Base-by-base conservation (phyloP, 2,797 vertebrate species). In the Gymnothorax reevesii region DNA sequence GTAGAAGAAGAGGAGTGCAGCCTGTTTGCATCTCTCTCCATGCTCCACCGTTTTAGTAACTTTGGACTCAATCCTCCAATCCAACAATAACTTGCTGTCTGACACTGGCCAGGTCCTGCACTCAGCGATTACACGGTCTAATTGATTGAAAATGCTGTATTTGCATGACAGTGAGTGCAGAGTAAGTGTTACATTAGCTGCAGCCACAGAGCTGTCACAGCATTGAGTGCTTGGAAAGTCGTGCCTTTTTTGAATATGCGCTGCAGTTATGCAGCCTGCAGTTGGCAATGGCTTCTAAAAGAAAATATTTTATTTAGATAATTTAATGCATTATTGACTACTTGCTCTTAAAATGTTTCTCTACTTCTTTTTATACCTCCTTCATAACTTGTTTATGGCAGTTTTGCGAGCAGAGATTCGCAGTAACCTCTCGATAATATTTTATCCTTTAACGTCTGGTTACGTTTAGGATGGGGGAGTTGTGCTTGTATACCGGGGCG, bases 1-100 rank as follows among this genome's bases (percentile, higher is more conserved):
- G 97, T 90, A 4, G 52, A 10, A 20, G 75, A 20, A 60, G 33
- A 4, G n/a, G 7, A 12, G 13, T 7, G 20, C 15, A 2, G 49
- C 9, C 27, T 27, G 1, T 83, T 13, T 22, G 25, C 27, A 12
- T 83, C 12, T 4, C 33, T 42, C 33, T 42, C 33, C 33, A 42
- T 42, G 33, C 33, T 42, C 33, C 33, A 42, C n/a, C 69, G 22
- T 84, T 1, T 7, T 7, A 66, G 4, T 87, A 79, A 22, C 49
- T 17, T 17, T 52, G 49, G 42, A 8, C 20, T 15, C 42, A 33
- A 77, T 33, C n/a, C 69, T 42, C 15, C 73, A 77, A 33, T 4
- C 17, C 49, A 10, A 52, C 15, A 20, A 5, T 2, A 77, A 52
- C 20, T 15, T 6, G 8, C 42, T 49, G 6, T 17, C 13, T 17